Conservation (phyloP, 2,797 vertebrate species). For the Propithecus deckenii region DNA sequence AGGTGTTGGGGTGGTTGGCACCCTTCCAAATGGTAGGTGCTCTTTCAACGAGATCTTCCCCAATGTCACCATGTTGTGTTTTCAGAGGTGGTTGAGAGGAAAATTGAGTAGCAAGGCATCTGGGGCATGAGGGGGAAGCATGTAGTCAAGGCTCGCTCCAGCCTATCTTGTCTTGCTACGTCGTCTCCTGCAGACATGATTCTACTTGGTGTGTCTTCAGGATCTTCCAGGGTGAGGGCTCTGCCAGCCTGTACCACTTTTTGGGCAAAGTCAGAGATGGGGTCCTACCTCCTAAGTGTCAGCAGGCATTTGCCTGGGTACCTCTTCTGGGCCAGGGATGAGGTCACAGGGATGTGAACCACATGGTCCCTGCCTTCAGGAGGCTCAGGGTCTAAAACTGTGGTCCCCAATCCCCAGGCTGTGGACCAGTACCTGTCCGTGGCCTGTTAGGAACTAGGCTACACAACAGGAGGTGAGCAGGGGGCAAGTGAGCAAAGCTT, state of each 20-base stretch:
- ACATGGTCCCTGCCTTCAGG: background rate
- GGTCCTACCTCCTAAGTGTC: background rate
- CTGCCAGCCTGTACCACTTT: background rate
- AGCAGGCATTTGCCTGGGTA: background rate
- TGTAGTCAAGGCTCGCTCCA: background rate
- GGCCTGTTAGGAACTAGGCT: too few species aligned
- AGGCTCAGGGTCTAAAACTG: background rate
- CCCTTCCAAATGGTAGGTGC: background rate
- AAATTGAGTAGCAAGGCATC: background rate
- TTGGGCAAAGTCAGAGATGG: background rate
- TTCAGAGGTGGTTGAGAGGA: background rate
- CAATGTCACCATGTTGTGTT: background rate
- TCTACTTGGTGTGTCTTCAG: background rate
- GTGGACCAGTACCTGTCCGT: too few species aligned
- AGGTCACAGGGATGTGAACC: background rate
- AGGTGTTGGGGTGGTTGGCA: background rate
- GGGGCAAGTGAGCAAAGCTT: too few species aligned
- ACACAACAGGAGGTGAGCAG: too few species aligned
- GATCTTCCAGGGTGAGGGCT: background rate
- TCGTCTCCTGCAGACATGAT: background rate
- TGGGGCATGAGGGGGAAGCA: background rate
- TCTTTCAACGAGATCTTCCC: constrained; percentile 36
- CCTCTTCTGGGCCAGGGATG: background rate
- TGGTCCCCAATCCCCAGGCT: too few species aligned
- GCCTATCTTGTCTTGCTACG: background rate